Conservation (phyloP, 2,888 invertebrate species). For the Limnephilus marmoratus region DNA sequence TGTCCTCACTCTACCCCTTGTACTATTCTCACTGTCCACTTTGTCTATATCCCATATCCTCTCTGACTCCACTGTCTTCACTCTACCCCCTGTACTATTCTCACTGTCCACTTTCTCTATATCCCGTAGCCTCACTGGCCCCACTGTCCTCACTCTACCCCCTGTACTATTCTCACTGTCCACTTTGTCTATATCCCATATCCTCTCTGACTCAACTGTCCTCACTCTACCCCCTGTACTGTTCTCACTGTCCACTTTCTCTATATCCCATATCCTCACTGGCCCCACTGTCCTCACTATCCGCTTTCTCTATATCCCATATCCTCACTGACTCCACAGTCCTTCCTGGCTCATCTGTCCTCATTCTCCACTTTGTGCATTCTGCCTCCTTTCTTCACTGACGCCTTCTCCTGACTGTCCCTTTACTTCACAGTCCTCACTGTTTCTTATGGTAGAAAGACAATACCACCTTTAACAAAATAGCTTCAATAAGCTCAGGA, state of each 20-base stretch:
- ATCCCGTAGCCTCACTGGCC: not conserved
- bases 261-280: too few relatives aligned
- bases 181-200: too few relatives aligned
- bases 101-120: not conserved
- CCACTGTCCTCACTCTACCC: not conserved
- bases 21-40: not conserved
- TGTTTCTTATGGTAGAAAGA: not conserved
- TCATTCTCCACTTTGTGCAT: too few relatives aligned
- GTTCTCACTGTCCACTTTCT: too few relatives aligned
- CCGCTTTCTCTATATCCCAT: not conserved
- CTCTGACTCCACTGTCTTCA: not conserved
- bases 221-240: not conserved
- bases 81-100: not conserved
- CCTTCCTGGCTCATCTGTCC: too few relatives aligned
- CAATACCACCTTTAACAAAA: not conserved
- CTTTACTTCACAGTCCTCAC: not conserved
- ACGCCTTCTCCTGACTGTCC: not conserved
- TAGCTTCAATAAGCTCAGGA: not conserved
- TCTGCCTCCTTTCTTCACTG: too few relatives aligned
- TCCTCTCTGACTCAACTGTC: too few relatives aligned
- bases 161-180: not conserved
- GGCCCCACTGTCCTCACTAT: too few relatives aligned
- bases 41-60: too few relatives aligned
- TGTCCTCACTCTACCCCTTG: not conserved
- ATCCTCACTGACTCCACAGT: not conserved